Evolutionary conservation across 2,888 invertebrate species (phyloP).

Genomic region (Halictus quadricinctus): DNA sequence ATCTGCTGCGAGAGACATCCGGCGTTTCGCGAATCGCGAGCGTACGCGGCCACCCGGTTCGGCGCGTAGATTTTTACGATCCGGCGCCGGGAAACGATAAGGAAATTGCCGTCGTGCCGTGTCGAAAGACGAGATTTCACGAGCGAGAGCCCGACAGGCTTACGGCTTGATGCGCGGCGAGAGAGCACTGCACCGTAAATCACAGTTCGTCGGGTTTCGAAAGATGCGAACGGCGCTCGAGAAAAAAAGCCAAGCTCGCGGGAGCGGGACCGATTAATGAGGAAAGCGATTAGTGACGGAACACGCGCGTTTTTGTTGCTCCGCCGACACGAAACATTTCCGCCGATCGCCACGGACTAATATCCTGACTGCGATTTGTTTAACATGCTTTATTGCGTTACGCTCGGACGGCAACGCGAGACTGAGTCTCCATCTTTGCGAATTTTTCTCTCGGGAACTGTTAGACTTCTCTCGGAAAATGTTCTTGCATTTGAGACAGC

Average conservation of each 20-base stretch:
- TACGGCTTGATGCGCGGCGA: conserved; percentile 15
- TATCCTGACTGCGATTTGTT: not conserved
- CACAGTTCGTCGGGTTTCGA: conserved; percentile 27
- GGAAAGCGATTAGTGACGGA: conserved; percentile 26
- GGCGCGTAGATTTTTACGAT: conserved; percentile 44
- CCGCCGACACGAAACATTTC: too few relatives aligned
- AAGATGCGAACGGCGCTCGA: conserved; percentile 10
- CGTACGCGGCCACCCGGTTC: not conserved
- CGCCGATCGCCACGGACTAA: not conserved
- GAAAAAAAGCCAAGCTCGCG: not conserved
- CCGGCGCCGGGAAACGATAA: conserved; percentile 30
- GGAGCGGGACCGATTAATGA: conserved; percentile 37
- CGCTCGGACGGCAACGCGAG: not conserved
- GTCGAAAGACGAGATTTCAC: conserved; percentile 51
- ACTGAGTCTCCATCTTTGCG: not conserved
- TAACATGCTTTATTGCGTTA: not conserved
- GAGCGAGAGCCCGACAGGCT: conserved; percentile 31
- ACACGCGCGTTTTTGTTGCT: not conserved
- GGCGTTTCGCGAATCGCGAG: not conserved
- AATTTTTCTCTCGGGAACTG: not conserved
- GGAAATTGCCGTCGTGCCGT: conserved; percentile 46
- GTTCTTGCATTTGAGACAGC: not conserved
- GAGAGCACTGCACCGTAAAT: conserved; percentile 36
- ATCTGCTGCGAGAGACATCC: not conserved
- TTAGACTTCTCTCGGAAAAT: not conserved